These are phyloP conservation scores for Ptilodon capucinus DNA, from an alignment of 2,888 invertebrate species.

Conservation along the genomic window DNA sequence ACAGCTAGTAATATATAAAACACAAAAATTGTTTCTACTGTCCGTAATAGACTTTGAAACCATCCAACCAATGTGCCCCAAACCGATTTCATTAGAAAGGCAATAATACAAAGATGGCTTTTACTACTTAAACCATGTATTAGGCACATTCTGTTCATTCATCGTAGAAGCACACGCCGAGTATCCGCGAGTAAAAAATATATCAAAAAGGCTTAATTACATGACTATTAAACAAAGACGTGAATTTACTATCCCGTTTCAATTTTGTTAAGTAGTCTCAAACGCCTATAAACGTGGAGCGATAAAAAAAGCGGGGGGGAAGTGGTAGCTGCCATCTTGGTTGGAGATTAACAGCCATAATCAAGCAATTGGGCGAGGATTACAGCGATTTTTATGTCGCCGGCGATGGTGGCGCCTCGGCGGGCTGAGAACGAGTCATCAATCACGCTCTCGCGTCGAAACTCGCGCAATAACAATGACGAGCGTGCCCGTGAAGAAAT, in stretches of 20 bases:
- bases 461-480: slow-evolving; percentile 65
- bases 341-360: slow-evolving; percentile 76
- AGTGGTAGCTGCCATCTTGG: slow-evolving; percentile 57
- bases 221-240: slow-evolving; percentile 38
- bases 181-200: slow-evolving; percentile 9
- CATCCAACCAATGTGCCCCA: too few species aligned
- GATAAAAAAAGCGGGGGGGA: slow-evolving; percentile 58
- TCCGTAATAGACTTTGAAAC: too few species aligned
- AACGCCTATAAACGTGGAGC: slow-evolving; percentile 69
- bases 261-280: slow-evolving; percentile 73
- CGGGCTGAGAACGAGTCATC: slow-evolving; percentile 43
- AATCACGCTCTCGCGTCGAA: slow-evolving; percentile 52
- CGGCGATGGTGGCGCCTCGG: slow-evolving; percentile 39
- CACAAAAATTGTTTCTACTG: too few species aligned
- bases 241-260: slow-evolving; percentile 55
- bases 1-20: too few species aligned
- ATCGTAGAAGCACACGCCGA: too few species aligned
- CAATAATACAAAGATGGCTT: too few species aligned
- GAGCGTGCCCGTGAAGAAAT: slow-evolving; percentile 43
- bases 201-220: slow-evolving; percentile 6
- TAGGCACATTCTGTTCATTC: too few species aligned
- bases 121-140: too few species aligned
- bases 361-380: slow-evolving; percentile 76
- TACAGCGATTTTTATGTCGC: slow-evolving; percentile 74
- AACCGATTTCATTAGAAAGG: too few species aligned